These are phyloP conservation scores for Luidia sarsii DNA, from an alignment of 53 echinoderm and acorn worm species.

Conservation along the genomic window DNA sequence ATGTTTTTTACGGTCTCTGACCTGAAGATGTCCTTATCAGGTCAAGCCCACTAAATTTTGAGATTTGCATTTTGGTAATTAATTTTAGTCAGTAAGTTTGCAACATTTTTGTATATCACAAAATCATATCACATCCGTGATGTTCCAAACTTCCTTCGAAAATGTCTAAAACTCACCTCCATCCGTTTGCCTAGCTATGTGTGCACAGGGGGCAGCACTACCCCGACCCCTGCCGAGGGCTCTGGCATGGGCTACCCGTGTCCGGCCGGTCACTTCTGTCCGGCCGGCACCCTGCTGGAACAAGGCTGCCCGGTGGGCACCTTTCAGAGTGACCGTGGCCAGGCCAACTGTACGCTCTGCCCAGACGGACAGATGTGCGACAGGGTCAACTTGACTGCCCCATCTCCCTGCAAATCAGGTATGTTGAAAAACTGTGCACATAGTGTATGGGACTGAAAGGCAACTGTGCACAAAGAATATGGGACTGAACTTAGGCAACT, in stretches of 20 bases:
- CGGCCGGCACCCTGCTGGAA: slow-evolving; percentile 78
- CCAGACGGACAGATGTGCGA: slow-evolving; percentile 94
- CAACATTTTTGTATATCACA: no score
- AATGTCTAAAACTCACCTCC: no score
- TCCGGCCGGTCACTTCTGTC: slow-evolving; percentile 93
- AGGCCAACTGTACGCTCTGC: slow-evolving; percentile 91
- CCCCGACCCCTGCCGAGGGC: slow-evolving; percentile 64
- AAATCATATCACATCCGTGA: no score
- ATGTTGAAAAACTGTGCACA: no score
- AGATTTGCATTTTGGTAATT: no score
- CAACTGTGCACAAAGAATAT: no score
- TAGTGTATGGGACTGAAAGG: no score
- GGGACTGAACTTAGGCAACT: no score
- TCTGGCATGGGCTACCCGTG: slow-evolving; percentile 97
- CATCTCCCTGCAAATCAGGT: slow-evolving; percentile 88
- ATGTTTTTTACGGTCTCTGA: background rate
- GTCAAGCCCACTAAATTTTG: no score
- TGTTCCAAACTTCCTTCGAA: no score
- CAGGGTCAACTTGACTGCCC: slow-evolving; percentile 80
- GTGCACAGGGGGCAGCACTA: slow-evolving; percentile 95
- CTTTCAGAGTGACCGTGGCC: slow-evolving; percentile 81
- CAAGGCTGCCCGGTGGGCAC: slow-evolving; percentile 92
- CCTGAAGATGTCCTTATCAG: no score
- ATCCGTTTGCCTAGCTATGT: slow-evolving; percentile 67
- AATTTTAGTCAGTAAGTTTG: no score